Evolutionary conservation across 2,113 vertebrate species (phyloP).

Genomic region (Eudyptes chrysolophus): DNA sequence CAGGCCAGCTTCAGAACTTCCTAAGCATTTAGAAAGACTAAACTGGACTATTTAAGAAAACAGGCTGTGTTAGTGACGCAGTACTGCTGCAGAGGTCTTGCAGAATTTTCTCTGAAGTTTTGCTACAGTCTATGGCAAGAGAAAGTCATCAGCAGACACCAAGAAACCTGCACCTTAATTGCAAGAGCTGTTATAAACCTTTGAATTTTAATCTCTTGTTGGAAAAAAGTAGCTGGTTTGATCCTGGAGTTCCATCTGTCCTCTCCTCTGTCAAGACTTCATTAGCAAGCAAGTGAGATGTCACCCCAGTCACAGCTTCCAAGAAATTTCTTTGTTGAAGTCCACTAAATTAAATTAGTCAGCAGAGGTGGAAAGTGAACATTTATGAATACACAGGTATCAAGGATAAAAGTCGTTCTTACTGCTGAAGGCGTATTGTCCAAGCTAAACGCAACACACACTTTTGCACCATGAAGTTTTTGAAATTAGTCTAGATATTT

Average conservation of each 20-base stretch:
- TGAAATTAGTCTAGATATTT: background rate
- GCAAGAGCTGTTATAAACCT: background rate
- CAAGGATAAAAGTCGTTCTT: fast-evolving
- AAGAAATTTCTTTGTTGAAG: background rate
- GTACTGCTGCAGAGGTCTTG: background rate
- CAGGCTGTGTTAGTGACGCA: background rate
- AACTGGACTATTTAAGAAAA: background rate
- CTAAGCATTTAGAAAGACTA: background rate
- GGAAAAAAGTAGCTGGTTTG: background rate
- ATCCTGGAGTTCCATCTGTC: background rate
- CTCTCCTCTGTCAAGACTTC: background rate
- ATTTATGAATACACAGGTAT: background rate
- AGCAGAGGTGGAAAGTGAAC: background rate
- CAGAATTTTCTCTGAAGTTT: background rate
- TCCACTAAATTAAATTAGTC: background rate
- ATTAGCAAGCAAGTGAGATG: background rate
- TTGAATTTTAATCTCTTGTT: background rate
- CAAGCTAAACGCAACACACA: background rate
- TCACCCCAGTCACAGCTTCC: background rate
- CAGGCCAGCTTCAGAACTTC: background rate
- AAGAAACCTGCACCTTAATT: background rate
- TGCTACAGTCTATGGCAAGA: background rate
- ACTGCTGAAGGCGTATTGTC: background rate
- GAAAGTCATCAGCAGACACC: background rate
- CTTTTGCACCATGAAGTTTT: background rate